Percentiles rank a stretch among this genome's conserved stretches.
Evolutionary conservation across 2,113 vertebrate genomes (phyloP).

Genomic region (Campylomormyrus numenius): DNA sequence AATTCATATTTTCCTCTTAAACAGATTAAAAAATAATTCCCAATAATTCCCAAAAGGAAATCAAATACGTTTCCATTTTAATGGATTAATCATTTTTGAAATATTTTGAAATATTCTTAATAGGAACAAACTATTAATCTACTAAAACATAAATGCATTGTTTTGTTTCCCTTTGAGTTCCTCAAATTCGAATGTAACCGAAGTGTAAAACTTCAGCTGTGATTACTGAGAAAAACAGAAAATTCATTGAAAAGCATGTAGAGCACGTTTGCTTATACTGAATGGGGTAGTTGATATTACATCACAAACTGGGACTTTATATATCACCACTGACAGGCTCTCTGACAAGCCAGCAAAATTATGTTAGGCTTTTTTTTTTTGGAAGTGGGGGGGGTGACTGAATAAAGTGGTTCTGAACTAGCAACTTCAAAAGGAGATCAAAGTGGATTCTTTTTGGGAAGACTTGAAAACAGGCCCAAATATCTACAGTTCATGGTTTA

Average conservation of each 20-base stretch:
- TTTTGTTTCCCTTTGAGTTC: not conserved
- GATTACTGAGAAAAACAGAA: not conserved
- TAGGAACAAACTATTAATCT: not conserved
- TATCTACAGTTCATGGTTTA: not conserved
- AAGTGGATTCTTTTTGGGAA: conserved; percentile 12
- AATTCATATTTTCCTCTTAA: not conserved
- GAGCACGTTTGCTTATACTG: not conserved
- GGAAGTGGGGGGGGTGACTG: not conserved
- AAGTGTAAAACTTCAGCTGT: not conserved
- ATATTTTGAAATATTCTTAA: conserved; percentile 2
- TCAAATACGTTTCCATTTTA: not conserved
- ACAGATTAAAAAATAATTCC: not conserved
- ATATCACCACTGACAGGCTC: conserved; percentile 8
- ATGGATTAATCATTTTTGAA: not conserved
- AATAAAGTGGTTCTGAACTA: conserved; percentile 16
- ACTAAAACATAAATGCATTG: not conserved
- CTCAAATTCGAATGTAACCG: not conserved
- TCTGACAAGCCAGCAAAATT: conserved; percentile 12
- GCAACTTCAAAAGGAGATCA: conserved; percentile 20
- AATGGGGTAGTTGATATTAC: not conserved
- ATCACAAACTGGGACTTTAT: not conserved
- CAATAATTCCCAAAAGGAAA: not conserved
- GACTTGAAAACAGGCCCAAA: conserved; percentile 12
- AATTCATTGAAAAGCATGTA: conserved; percentile 2
- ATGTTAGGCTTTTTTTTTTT: not conserved